Conservation (phyloP, 2,113 vertebrate species). For the Apteryx mantelli region DNA sequence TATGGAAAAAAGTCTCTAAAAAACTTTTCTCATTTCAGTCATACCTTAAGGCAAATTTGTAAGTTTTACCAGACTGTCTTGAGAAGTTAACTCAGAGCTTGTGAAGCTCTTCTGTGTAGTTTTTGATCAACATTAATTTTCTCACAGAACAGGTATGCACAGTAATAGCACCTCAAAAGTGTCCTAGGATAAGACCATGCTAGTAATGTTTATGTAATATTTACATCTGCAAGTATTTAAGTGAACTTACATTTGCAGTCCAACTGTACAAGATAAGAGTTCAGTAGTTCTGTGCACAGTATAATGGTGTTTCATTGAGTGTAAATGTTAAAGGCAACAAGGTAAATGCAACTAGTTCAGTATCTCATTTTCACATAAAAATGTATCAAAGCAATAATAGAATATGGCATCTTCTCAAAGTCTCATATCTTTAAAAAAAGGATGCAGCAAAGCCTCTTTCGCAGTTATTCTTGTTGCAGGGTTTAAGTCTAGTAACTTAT, state of each 20-base stretch:
- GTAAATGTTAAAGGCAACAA: not conserved
- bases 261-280: not conserved
- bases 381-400: not conserved
- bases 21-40: not conserved
- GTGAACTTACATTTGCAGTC: not conserved
- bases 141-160: not conserved
- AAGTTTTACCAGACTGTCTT: not conserved
- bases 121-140: constrained; percentile 19
- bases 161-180: not conserved
- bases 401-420: constrained; percentile 29
- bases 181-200: not conserved
- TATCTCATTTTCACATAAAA: not conserved
- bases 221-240: not conserved
- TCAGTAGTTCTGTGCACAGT: constrained; percentile 40
- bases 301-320: not conserved
- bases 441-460: constrained; percentile 85
- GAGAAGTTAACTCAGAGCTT: not conserved
- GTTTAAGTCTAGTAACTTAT: constrained; percentile 93
- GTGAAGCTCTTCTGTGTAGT: not conserved
- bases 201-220: not conserved
- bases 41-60: constrained; percentile 18
- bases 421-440: constrained; percentile 83
- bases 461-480: constrained; percentile 93
- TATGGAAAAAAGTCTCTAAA: not conserved
- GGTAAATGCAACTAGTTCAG: not conserved